A percentile compares a stretch with the other conserved stretches of the same genome.
Evolutionary conservation across 2,888 invertebrate genomes (phyloP).

Genomic region (Metopia argyrocephala): DNA sequence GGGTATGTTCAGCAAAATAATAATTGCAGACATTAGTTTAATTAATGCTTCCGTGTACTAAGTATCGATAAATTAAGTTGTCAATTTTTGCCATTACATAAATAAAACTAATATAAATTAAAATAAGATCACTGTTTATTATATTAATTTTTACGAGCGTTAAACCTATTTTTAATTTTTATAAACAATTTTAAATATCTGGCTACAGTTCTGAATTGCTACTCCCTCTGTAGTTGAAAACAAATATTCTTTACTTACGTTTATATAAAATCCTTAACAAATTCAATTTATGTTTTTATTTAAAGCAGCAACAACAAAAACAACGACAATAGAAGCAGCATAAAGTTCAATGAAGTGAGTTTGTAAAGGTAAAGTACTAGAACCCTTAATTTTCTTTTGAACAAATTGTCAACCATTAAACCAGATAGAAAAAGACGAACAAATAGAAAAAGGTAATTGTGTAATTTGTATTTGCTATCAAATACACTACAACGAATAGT

Average conservation of each 20-base stretch:
- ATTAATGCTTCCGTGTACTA: too few relatives aligned
- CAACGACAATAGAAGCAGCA: neutral
- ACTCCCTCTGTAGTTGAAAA: too few relatives aligned
- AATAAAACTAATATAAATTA: too few relatives aligned
- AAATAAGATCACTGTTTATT: too few relatives aligned
- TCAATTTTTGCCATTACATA: too few relatives aligned
- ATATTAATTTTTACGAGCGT: too few relatives aligned
- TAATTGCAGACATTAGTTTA: too few relatives aligned
- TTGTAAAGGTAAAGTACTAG: constrained; percentile 21
- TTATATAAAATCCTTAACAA: constrained; percentile 1
- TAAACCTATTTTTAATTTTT: too few relatives aligned
- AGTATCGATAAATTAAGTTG: too few relatives aligned
- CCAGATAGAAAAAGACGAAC: constrained; percentile 26
- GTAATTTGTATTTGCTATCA: constrained; percentile 55
- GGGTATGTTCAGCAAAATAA: too few relatives aligned
- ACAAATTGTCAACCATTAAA: constrained; percentile 55
- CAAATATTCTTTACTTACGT: neutral
- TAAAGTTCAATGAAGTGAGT: neutral
- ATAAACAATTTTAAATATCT: too few relatives aligned
- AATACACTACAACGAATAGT: constrained; percentile 6
- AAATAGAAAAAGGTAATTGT: constrained; percentile 42
- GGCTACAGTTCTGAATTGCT: too few relatives aligned
- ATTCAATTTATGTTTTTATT: constrained; percentile 8
- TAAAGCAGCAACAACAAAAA: neutral
- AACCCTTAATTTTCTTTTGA: constrained; percentile 49